These are phyloP conservation scores for Martes martes DNA, from an alignment of 2,113 vertebrate species.

Conservation along the genomic window DNA sequence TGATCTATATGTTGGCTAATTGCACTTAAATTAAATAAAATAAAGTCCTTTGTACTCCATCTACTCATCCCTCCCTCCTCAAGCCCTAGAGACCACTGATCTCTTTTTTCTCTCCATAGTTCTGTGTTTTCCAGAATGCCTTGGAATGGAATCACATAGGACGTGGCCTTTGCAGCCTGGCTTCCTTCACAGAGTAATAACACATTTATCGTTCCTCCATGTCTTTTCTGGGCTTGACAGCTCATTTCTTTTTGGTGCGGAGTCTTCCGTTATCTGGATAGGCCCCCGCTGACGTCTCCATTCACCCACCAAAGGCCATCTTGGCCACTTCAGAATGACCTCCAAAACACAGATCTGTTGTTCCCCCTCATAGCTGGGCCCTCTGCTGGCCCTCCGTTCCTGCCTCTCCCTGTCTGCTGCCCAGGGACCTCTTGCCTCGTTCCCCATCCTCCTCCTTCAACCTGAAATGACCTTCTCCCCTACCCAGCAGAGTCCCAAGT, in stretches of 20 bases:
- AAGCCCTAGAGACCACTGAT: not conserved
- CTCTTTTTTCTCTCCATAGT: not conserved
- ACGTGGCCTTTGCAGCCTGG: not conserved
- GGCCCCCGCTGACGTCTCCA: not conserved
- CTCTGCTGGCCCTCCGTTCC: not conserved
- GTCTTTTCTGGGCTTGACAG: not conserved
- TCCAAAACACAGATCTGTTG: not conserved
- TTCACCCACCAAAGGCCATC: not conserved
- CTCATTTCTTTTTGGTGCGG: not conserved
- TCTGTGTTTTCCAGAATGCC: not conserved
- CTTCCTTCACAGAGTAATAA: not conserved
- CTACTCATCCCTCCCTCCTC: not conserved
- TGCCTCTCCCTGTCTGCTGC: not conserved
- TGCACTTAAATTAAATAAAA: not conserved
- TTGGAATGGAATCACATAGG: not conserved
- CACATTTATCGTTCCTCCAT: not conserved
- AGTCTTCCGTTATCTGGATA: not conserved
- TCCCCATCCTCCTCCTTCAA: not conserved
- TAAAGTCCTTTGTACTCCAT: not conserved
- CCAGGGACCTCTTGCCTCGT: fast-evolving
- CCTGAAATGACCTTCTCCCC: not conserved
- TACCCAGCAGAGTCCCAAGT: not conserved
- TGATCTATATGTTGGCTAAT: not conserved
- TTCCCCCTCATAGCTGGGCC: fast-evolving
- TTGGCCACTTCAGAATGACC: not conserved